A percentile compares a stretch with the other conserved stretches of the same genome.
Conservation (phyloP, 2,113 vertebrate genomes). For the Reinhardtius hippoglossoides region DNA sequence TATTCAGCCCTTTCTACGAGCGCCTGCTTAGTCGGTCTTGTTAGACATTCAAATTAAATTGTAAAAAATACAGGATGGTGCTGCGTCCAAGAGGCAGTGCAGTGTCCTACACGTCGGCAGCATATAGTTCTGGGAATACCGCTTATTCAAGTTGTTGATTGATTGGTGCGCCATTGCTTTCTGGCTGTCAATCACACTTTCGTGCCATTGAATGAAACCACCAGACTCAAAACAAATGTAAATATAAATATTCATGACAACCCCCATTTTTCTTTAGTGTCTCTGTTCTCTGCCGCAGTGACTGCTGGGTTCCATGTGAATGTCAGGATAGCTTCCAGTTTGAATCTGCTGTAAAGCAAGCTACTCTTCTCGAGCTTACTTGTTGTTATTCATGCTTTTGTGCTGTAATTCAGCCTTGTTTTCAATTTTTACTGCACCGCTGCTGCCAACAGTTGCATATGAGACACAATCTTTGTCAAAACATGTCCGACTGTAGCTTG, state of each 20-base stretch:
- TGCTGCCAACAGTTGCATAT: neutral
- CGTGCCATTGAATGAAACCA: conserved; percentile 39
- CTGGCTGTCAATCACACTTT: conserved; percentile 67
- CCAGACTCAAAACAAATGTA: conserved; percentile 38
- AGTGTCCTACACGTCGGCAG: conserved; percentile 49
- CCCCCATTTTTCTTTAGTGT: conserved; percentile 17
- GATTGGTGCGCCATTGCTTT: conserved; percentile 54
- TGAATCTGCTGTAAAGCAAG: conserved; percentile 19
- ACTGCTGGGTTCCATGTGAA: conserved; percentile 35
- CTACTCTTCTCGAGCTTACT: conserved; percentile 9
- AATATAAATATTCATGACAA: conserved; percentile 68
- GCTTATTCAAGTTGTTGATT: conserved; percentile 61
- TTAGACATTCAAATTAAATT: conserved; percentile 74
- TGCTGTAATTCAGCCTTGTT: neutral
- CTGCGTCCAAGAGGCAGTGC: conserved; percentile 50
- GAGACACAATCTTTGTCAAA: conserved; percentile 4
- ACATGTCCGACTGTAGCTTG: neutral
- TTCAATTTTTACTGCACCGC: neutral
- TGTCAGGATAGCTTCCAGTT: conserved; percentile 35
- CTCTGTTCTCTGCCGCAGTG: conserved; percentile 25
- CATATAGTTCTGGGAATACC: conserved; percentile 72
- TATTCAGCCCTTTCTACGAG: conserved; percentile 63
- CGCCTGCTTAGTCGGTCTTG: conserved; percentile 53
- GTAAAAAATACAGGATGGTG: conserved; percentile 66
- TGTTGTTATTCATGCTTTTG: conserved; percentile 5